Evolutionary conservation across 2,888 invertebrate species (phyloP), one percentile per base, ranked within the genome.

Genomic region (Papilio gigon): DNA sequence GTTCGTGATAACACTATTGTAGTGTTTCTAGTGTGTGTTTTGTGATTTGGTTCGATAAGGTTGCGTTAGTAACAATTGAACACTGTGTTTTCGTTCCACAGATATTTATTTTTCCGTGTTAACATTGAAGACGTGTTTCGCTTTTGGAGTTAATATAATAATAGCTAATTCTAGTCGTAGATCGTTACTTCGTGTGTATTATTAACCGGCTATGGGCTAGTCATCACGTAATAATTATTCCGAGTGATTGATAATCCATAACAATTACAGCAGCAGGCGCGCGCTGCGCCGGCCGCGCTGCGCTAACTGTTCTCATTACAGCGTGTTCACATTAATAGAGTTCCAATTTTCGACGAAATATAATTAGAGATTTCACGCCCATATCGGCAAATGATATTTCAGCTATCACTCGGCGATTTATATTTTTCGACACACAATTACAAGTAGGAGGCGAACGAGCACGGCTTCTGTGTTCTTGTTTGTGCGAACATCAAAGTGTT

Each of bases 191-290:
- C 14, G 1, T 14, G 12, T n/a, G 8, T 22, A n/a, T 59, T 9
- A 37, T 60, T 25, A 60, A 17, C 37, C 40, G n/a, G 14, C n/a
- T 60, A 40, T n/a, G 22, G 22, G 53, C 25, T 37, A 53, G 53
- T 53, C 22, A 53, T 64, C 53, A 40, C 40, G 9, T 53, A 64
- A 40, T 64, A 64, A 53, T 64, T 64, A 64, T 53, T 64, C 37
- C 64, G 17, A 37, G 25, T 64, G 53, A 64, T 64, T 53, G 64
- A 35, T 64, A 27, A 44, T 12, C 22, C 37, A 40, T 40, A 37
- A 64, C 64, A 53, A 64, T 64, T 53, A 53, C 27, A 44, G 8
- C 14, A 35, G 4, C 35, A 44, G n/a, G n/a, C n/a, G 8, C 14
- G 30, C 8, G n/a, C 17, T 50, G 22, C 22, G 25, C 47, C 20